Evolutionary conservation across 2,797 vertebrate species (phyloP), one percentile per base, ranked within the genome.

Genomic region (Gymnodraco acuticeps): DNA sequence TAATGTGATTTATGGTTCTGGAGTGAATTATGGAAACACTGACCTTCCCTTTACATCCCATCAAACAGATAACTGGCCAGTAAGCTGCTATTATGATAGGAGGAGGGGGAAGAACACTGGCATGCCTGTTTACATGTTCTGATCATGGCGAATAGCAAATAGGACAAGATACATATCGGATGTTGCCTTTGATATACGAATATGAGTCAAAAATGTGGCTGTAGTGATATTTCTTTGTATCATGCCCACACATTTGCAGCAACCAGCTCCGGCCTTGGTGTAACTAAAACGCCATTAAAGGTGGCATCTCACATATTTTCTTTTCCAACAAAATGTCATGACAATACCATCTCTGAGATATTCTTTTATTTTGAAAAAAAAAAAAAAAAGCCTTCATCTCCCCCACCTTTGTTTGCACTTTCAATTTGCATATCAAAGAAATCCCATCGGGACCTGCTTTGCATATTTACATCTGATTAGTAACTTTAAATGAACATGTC

Each of bases 381-480:
- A 82, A 76, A 68, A 75, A 45, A 76, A 71, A 66, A 27, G 4
- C 77, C 86, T 89, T 88, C 85, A 92, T 92, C 83, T 90, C 87
- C 77, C 75, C 89, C 88, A 94, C 92, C 93, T 95, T 94, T 94
- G 91, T 95, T 94, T 93, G 93, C 88, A 92, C 90, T 92, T 89
- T 62, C 66, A 51, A 95, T 95, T 94, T 92, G 91, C 94, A 95
- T 95, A 92, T 94, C 94, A 95, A 95, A 95, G 93, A 89, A 88
- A 87, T 88, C 90, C 94, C 94, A 92, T 65, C 16, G 92, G 93
- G 92, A 85, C 86, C 88, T 92, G 90, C 92, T 94, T 94, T 94
- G 94, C 94, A 95, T 94, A 95, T 95, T 94, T 94, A 95, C 93
- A 95, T 94, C 87, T 94, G 93, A 94, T 95, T 94, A 94, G 90